Conservation (phyloP, 1,140 invertebrate species). For the Nymphalis io region DNA sequence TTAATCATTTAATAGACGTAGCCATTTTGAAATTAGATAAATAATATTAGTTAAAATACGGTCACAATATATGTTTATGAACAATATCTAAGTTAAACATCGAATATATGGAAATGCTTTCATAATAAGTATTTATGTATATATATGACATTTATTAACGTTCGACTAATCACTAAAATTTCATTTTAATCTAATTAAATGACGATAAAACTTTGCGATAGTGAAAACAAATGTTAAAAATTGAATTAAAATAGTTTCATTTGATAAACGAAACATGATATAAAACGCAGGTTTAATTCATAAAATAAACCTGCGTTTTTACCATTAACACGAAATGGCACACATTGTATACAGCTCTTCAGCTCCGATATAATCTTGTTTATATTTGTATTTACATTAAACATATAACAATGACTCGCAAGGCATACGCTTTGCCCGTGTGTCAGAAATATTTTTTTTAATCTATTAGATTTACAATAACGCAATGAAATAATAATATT, state of each 20-base stretch:
- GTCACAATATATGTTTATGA: background rate
- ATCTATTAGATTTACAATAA: constrained; percentile 38
- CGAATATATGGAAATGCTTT: background rate
- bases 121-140: background rate
- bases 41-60: background rate
- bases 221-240: constrained; percentile 2
- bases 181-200: background rate
- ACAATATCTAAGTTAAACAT: background rate
- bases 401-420: constrained; percentile 4
- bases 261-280: background rate
- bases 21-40: background rate
- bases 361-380: constrained; percentile 11
- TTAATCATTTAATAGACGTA: background rate
- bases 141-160: background rate
- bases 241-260: background rate
- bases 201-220: background rate
- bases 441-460: constrained; percentile 20
- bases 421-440: background rate
- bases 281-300: background rate
- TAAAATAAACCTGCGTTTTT: too few relatives aligned
- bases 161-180: background rate
- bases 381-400: constrained; percentile 14
- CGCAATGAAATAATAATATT: constrained; percentile 50
- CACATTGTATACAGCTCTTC: constrained; percentile 28
- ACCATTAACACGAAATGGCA: constrained; percentile 35